A percentile compares a stretch with the other conserved stretches of the same genome.
Evolutionary conservation across 2,113 vertebrate species (phyloP).

Genomic region (Amblyornis subalaris): DNA sequence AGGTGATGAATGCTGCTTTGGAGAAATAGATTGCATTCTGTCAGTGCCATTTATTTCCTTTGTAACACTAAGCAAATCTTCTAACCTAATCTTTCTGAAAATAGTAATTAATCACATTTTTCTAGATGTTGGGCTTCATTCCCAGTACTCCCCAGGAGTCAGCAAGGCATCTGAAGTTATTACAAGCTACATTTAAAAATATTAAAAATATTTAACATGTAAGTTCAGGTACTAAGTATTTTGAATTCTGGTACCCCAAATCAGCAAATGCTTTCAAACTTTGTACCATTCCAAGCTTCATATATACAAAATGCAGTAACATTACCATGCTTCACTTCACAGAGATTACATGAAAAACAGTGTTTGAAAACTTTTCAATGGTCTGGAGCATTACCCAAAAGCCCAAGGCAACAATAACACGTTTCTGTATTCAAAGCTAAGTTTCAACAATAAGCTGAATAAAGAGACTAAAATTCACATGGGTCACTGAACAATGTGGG

Average conservation of each 20-base stretch:
- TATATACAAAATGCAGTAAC: background rate
- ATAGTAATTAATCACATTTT: background rate
- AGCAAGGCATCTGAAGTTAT: background rate
- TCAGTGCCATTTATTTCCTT: background rate
- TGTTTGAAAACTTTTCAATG: background rate
- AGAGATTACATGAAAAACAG: background rate
- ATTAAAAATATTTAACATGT: background rate
- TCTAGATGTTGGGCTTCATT: background rate
- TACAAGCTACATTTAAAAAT: background rate
- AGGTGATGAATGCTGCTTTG: background rate
- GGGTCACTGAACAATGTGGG: background rate
- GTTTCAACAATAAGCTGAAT: background rate
- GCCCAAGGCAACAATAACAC: background rate
- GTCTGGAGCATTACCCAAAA: background rate
- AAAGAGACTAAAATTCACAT: background rate
- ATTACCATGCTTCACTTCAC: background rate
- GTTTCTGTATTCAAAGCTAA: background rate
- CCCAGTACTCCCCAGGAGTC: background rate
- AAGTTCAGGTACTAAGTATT: background rate
- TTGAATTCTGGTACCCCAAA: background rate
- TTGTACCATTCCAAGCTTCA: background rate
- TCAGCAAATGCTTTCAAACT: background rate
- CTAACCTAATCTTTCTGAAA: background rate
- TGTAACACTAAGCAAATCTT: background rate
- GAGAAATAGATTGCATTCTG: background rate